Evolutionary conservation across 1,140 invertebrate species (phyloP).

Genomic region (Lamellibrachia luymesi): DNA sequence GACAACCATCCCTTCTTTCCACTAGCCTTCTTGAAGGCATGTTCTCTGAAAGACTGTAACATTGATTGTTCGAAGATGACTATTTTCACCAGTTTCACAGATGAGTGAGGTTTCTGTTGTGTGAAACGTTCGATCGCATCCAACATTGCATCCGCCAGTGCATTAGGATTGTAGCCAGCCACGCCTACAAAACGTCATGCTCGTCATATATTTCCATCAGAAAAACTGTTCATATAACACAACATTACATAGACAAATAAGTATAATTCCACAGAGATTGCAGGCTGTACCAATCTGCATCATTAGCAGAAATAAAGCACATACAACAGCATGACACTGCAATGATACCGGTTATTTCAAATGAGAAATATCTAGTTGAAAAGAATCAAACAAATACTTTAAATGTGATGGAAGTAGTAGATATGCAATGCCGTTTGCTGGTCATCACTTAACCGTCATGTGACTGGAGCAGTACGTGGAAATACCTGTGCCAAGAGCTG

Average conservation of each 20-base stretch:
- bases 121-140: background rate
- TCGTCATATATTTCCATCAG: too few relatives aligned
- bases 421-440: background rate
- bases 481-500: constrained; percentile 38
- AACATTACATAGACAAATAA: too few relatives aligned
- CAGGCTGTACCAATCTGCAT: too few relatives aligned
- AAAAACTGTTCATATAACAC: too few relatives aligned
- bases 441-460: background rate
- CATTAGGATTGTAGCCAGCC: too few relatives aligned
- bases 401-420: background rate
- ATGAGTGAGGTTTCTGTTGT: background rate
- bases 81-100: background rate
- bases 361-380: too few relatives aligned
- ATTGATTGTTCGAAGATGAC: background rate
- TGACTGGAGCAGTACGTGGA: constrained; percentile 12
- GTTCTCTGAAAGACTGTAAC: background rate
- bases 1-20: background rate
- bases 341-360: too few relatives aligned
- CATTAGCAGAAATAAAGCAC: too few relatives aligned
- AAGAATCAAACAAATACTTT: background rate
- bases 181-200: too few relatives aligned
- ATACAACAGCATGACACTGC: too few relatives aligned
- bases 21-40: background rate
- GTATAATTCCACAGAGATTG: too few relatives aligned
- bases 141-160: background rate